A percentile compares a stretch with the other conserved stretches of the same genome.
These are phyloP conservation scores for Pangasius sanitwongsei DNA, from an alignment of 2,797 vertebrate species.

Conservation along the genomic window DNA sequence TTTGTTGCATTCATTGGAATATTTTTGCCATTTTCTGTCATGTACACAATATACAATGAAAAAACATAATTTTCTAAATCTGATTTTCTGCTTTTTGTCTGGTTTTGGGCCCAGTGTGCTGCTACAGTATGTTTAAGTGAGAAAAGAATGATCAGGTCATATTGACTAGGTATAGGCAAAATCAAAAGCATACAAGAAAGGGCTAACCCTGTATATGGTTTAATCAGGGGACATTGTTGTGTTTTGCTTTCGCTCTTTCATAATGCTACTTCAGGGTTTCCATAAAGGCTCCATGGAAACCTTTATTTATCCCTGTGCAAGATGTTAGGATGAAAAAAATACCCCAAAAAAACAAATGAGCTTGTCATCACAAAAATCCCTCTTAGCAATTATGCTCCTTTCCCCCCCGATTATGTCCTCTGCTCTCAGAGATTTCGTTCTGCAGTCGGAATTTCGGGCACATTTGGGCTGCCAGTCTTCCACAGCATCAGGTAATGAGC, in stretches of 20 bases:
- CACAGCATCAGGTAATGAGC: slow-evolving; percentile 45
- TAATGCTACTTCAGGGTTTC: background rate
- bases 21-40: too few species aligned
- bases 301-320: background rate
- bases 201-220: background rate
- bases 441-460: background rate
- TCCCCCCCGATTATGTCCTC: background rate
- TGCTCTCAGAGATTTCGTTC: background rate
- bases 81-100: too few species aligned
- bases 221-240: background rate
- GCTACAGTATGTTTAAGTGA: background rate
- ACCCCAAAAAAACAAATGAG: background rate
- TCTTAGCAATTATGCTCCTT: slow-evolving; percentile 24
- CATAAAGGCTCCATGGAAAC: background rate
- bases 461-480: slow-evolving; percentile 39
- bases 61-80: too few species aligned
- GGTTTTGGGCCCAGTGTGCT: too few species aligned
- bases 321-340: background rate
- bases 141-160: background rate
- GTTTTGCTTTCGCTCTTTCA: background rate
- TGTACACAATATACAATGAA: too few species aligned
- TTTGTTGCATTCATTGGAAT: too few species aligned
- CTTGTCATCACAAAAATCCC: background rate
- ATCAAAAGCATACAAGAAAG: background rate
- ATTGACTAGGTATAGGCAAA: background rate